Percentiles rank a stretch among this genome's conserved stretches.
Conservation (phyloP, 2,888 invertebrate genomes). For the Drosophila recens region DNA sequence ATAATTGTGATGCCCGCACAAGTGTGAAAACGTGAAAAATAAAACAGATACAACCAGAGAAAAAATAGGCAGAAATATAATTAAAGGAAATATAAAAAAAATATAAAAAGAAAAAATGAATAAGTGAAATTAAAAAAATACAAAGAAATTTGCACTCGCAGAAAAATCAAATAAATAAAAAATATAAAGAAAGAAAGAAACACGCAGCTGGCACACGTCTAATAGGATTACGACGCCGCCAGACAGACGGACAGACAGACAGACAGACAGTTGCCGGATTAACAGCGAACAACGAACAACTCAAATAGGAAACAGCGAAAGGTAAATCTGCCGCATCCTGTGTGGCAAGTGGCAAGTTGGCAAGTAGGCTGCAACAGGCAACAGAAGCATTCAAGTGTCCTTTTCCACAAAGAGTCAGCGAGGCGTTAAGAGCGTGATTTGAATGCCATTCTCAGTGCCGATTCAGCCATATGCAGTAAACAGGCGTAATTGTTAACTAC, state of each 20-base stretch:
- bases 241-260: slow-evolving; percentile 41
- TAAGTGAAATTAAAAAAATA: slow-evolving; percentile 18
- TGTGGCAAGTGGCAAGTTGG: not conserved
- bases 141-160: not conserved
- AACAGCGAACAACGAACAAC: slow-evolving; percentile 41
- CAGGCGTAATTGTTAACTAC: slow-evolving; percentile 67
- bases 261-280: slow-evolving; percentile 65
- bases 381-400: slow-evolving; percentile 30
- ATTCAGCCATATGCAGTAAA: slow-evolving; percentile 31
- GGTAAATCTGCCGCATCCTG: slow-evolving; percentile 40
- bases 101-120: slow-evolving; percentile 15
- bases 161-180: slow-evolving; percentile 1
- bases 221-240: slow-evolving; percentile 72
- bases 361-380: slow-evolving; percentile 16
- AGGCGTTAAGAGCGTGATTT: slow-evolving; percentile 26
- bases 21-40: slow-evolving; percentile 53
- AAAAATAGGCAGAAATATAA: not conserved
- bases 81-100: slow-evolving; percentile 10
- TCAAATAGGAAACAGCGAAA: slow-evolving; percentile 40
- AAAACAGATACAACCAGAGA: slow-evolving; percentile 3
- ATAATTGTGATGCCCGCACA: slow-evolving; percentile 66
- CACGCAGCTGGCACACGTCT: slow-evolving; percentile 49
- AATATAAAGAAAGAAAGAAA: slow-evolving; percentile 7
- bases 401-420: slow-evolving; percentile 3
- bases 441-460: slow-evolving; percentile 32